Conservation (phyloP, 2,113 vertebrate species). For the Etheostoma spectabile region DNA sequence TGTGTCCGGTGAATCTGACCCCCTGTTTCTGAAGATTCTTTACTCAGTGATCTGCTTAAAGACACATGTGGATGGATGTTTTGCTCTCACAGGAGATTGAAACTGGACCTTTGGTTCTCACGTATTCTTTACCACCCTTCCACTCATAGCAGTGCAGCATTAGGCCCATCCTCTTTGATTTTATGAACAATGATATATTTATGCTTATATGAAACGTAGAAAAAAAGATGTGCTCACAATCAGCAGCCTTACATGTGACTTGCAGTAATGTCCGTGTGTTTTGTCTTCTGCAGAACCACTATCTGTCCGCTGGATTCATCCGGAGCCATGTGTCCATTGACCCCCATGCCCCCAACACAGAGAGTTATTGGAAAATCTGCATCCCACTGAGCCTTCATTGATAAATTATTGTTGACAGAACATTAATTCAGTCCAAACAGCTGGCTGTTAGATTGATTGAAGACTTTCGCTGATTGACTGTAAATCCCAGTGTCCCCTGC, state of each 20-base stretch:
- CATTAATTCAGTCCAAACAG: neutral
- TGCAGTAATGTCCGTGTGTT: neutral
- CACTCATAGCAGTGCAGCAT: neutral
- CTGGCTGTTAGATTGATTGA: neutral
- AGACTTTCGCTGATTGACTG: slow-evolving; percentile 3
- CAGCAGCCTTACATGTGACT: neutral
- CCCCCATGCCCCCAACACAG: slow-evolving; percentile 93
- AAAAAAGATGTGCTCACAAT: neutral
- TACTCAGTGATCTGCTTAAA: neutral
- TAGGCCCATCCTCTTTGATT: neutral
- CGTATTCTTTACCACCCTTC: neutral
- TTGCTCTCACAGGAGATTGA: neutral
- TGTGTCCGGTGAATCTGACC: too few species aligned
- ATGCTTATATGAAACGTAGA: neutral
- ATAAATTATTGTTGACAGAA: slow-evolving; percentile 3
- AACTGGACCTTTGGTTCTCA: neutral
- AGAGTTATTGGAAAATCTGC: slow-evolving; percentile 81
- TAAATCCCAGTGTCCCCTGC: slow-evolving; percentile 1
- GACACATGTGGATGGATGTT: neutral
- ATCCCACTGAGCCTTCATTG: neutral
- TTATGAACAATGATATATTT: neutral
- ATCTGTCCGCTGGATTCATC: slow-evolving; percentile 88
- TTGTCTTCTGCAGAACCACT: slow-evolving; percentile 84
- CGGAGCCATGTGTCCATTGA: slow-evolving; percentile 93
- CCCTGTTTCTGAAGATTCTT: too few species aligned